Evolutionary conservation across 2,797 vertebrate species (phyloP).

Genomic region (Tenualosa thibaudeaui): DNA sequence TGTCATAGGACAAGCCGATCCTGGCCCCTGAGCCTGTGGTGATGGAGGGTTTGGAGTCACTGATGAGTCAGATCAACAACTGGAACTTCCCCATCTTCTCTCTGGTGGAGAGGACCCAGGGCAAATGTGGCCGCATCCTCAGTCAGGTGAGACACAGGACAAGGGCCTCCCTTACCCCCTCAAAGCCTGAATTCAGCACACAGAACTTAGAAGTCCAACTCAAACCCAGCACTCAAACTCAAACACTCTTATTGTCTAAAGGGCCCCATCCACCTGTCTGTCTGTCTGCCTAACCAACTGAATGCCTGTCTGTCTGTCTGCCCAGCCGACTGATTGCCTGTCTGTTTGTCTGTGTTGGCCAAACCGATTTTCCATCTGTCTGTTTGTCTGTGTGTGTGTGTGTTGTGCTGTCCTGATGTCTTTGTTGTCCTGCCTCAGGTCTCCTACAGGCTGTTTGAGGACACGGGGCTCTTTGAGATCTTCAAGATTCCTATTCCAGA

Average conservation of each 20-base stretch:
- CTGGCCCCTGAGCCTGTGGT: slow-evolving; percentile 91
- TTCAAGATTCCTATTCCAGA: slow-evolving; percentile 95
- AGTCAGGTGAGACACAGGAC: slow-evolving; percentile 94
- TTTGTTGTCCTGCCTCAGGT: slow-evolving; percentile 71
- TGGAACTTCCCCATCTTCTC: slow-evolving; percentile 99
- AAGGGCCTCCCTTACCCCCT: slow-evolving; percentile 55
- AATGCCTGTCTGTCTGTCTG: not conserved
- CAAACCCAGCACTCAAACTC: not conserved
- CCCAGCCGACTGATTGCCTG: not conserved
- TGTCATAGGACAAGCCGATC: slow-evolving; percentile 83
- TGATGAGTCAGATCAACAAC: slow-evolving; percentile 91
- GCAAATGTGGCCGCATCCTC: slow-evolving; percentile 91
- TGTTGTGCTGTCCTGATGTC: not conserved
- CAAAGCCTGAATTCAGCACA: slow-evolving; percentile 4
- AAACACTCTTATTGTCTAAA: not conserved
- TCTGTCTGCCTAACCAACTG: not conserved
- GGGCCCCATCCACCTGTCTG: no score
- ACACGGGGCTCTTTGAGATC: slow-evolving; percentile 92
- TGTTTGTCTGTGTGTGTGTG: not conserved
- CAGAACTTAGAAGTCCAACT: not conserved
- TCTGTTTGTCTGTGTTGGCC: not conserved
- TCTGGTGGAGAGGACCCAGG: slow-evolving; percentile 91
- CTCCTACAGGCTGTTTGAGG: slow-evolving; percentile 94
- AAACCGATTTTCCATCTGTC: no score
- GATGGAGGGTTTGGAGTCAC: slow-evolving; percentile 88